Percentiles rank a stretch among this genome's conserved stretches.
Conservation (phyloP, 2,888 invertebrate species). For the Callyntrura sp. region DNA sequence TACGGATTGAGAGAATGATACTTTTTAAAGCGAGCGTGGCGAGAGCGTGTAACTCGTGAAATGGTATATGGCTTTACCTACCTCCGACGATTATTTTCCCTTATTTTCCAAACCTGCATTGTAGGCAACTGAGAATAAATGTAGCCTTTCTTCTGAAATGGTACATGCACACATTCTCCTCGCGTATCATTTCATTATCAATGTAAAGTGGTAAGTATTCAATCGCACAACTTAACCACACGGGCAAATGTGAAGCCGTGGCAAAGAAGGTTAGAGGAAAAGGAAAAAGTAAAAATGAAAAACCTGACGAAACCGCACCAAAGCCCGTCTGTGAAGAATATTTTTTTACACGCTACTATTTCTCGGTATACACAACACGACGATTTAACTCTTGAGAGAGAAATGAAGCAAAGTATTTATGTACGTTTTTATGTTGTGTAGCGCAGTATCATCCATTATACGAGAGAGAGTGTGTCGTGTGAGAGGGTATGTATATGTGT, state of each 20-base stretch:
- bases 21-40: too few relatives aligned
- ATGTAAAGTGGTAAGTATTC: too few relatives aligned
- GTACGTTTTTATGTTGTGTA: not conserved
- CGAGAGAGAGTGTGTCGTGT: not conserved
- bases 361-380: too few relatives aligned
- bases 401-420: slow-evolving; percentile 17
- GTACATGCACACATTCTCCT: not conserved
- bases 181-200: not conserved
- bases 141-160: not conserved
- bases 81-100: not conserved
- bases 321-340: not conserved
- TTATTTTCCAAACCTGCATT: slow-evolving; percentile 1
- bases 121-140: slow-evolving; percentile 5
- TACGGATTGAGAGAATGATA: too few relatives aligned
- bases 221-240: too few relatives aligned
- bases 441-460: slow-evolving; percentile 7
- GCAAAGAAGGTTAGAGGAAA: not conserved
- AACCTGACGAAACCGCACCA: not conserved
- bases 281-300: not conserved
- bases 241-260: too few relatives aligned
- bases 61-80: slow-evolving; percentile 23
- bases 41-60: not conserved
- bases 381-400: too few relatives aligned
- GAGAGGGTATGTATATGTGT: too few relatives aligned
- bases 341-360: too few relatives aligned